Evolutionary conservation across 2,797 vertebrate species (phyloP).

Genomic region (Chaunax sp.): DNA sequence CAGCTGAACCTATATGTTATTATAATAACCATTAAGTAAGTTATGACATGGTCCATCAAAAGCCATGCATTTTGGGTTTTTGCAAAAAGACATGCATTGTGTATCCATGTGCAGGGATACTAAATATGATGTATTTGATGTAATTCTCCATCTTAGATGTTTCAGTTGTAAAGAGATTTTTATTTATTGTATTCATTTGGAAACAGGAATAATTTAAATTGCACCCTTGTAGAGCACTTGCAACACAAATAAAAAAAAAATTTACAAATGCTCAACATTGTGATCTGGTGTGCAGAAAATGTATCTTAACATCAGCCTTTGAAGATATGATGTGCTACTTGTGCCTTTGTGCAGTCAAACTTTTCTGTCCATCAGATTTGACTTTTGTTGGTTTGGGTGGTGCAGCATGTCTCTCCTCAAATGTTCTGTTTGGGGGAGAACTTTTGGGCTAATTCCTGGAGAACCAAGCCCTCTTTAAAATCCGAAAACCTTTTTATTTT

Average conservation of each 20-base stretch:
- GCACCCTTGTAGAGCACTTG: conserved; percentile 83
- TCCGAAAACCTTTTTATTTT: no score
- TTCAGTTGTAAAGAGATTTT: conserved; percentile 65
- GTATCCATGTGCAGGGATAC: conserved; percentile 55
- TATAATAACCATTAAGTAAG: conserved; percentile 44
- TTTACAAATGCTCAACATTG: conserved; percentile 44
- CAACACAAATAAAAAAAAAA: conserved; percentile 82
- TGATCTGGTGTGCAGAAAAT: conserved; percentile 33
- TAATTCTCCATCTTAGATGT: conserved; percentile 61
- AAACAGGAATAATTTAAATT: conserved; percentile 73
- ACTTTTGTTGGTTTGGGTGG: no score
- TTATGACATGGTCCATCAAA: conserved; percentile 38
- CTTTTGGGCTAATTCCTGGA: no score
- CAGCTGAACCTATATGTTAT: conserved; percentile 58
- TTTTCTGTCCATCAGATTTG: no score
- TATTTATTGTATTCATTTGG: conserved; percentile 75
- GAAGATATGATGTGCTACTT: neutral
- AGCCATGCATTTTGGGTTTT: conserved; percentile 60
- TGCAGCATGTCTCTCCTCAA: neutral
- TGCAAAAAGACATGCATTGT: conserved; percentile 63
- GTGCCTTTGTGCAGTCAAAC: neutral
- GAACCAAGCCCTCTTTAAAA: no score
- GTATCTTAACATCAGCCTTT: neutral
- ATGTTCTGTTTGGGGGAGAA: neutral
- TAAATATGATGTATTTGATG: conserved; percentile 65